These are phyloP conservation scores for Hemaris fuciformis DNA, from an alignment of 2,888 invertebrate genomes.

Conservation along the genomic window DNA sequence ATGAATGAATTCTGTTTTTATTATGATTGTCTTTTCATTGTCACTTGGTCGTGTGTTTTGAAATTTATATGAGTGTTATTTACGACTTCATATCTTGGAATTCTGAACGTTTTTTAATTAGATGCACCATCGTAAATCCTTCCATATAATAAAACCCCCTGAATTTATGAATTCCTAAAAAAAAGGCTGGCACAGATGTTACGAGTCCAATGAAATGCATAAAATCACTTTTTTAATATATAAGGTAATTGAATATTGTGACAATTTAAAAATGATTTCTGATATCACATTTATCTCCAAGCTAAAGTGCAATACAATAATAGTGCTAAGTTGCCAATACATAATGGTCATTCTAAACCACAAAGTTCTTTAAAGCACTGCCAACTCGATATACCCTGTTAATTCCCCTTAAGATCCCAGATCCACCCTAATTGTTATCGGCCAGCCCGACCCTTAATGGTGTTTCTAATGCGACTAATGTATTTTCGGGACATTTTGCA, in stretches of 20 bases:
- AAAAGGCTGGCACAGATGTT: too few relatives aligned
- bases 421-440: conserved; percentile 80
- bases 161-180: too few relatives aligned
- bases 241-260: too few relatives aligned
- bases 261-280: too few relatives aligned
- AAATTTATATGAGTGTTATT: conserved; percentile 6
- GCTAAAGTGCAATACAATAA: background rate
- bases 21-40: conserved; percentile 42
- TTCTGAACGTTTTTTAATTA: background rate
- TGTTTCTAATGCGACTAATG: conserved; percentile 80
- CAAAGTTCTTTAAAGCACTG: conserved; percentile 59
- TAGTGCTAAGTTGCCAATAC: conserved; percentile 11
- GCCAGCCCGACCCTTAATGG: conserved; percentile 72
- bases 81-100: background rate
- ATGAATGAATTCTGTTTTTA: conserved; percentile 63
- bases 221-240: too few relatives aligned
- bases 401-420: conserved; percentile 74
- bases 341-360: conserved; percentile 18
- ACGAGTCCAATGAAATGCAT: too few relatives aligned
- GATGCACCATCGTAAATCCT: too few relatives aligned
- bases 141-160: too few relatives aligned
- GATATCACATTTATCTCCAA: too few relatives aligned
- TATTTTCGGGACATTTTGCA: conserved; percentile 81
- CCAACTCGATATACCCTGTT: conserved; percentile 66
- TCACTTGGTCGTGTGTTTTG: conserved; percentile 5